These are phyloP conservation scores for Chrysogorgia sp. DNA, from an alignment of 92 coral and sea anemone species.

Conservation along the genomic window DNA sequence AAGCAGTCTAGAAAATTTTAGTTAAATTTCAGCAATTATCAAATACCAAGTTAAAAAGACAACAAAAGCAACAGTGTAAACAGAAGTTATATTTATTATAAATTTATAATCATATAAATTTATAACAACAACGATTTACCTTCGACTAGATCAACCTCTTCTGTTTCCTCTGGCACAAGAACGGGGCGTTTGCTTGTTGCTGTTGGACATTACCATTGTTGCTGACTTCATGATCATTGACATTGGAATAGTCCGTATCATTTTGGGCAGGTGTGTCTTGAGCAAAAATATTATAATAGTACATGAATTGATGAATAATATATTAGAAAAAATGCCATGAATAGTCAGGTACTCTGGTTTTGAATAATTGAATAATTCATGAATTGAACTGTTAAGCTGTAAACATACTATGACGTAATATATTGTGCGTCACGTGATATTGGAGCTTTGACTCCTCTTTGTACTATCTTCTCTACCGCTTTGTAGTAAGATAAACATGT, in stretches of 20 bases:
- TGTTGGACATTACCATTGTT: conserved; percentile 14
- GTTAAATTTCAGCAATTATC: too few relatives aligned
- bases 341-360: neutral
- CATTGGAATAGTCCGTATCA: conserved; percentile 14
- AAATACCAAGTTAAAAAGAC: too few relatives aligned
- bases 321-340: conserved; percentile 14
- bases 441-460: too few relatives aligned
- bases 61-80: too few relatives aligned
- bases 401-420: too few relatives aligned
- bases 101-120: conserved; percentile 14
- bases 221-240: conserved; percentile 25
- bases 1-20: too few relatives aligned
- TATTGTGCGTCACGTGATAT: too few relatives aligned
- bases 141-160: conserved; percentile 16
- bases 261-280: conserved; percentile 21
- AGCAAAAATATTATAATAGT: conserved; percentile 13
- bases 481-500: too few relatives aligned
- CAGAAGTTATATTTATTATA: too few relatives aligned
- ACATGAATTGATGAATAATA: conserved; percentile 12
- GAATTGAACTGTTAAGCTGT: too few relatives aligned
- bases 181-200: conserved; percentile 4
- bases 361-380: too few relatives aligned
- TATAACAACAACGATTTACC: conserved; percentile 11
- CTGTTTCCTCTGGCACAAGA: conserved; percentile 8
- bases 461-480: too few relatives aligned